Evolutionary conservation across 1,140 invertebrate species (phyloP).

Genomic region (Drosophila auraria): DNA sequence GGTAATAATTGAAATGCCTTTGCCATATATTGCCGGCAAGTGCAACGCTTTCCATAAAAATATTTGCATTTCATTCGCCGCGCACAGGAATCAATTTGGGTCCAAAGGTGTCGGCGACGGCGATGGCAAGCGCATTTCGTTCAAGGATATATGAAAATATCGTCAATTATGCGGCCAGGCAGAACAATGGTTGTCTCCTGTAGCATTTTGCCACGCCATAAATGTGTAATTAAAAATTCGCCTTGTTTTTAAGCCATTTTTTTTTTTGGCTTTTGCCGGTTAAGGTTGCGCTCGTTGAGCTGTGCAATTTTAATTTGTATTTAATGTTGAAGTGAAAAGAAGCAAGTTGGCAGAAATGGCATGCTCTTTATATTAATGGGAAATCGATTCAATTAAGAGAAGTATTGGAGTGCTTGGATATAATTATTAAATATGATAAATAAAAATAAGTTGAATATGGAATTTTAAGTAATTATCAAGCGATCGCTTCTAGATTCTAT

Average conservation of each 20-base stretch:
- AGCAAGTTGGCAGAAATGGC: slow-evolving; percentile 1
- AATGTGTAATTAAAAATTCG: slow-evolving; percentile 77
- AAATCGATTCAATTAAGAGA: not conserved
- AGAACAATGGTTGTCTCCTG: slow-evolving; percentile 25
- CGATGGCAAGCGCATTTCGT: slow-evolving; percentile 41
- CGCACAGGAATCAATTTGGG: slow-evolving; percentile 69
- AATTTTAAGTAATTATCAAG: not conserved
- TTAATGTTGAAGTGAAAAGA: slow-evolving; percentile 42
- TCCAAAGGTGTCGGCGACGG: slow-evolving; percentile 65
- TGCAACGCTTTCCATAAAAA: slow-evolving; percentile 50
- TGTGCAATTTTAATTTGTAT: slow-evolving; percentile 66
- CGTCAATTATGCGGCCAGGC: slow-evolving; percentile 40
- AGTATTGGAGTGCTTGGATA: not conserved
- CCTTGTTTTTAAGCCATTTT: slow-evolving; percentile 11
- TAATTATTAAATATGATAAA: not conserved
- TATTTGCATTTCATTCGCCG: slow-evolving; percentile 70
- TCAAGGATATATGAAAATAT: slow-evolving; percentile 13
- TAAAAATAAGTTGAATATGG: not conserved
- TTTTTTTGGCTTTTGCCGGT: slow-evolving; percentile 12
- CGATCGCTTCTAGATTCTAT: too few species aligned
- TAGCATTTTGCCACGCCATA: slow-evolving; percentile 52
- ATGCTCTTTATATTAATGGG: slow-evolving; percentile 9
- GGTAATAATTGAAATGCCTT: slow-evolving; percentile 66
- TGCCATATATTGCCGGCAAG: slow-evolving; percentile 12
- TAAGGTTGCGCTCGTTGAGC: slow-evolving; percentile 23